Conservation (phyloP, 2,797 vertebrate species). For the Cyprinella venusta region DNA sequence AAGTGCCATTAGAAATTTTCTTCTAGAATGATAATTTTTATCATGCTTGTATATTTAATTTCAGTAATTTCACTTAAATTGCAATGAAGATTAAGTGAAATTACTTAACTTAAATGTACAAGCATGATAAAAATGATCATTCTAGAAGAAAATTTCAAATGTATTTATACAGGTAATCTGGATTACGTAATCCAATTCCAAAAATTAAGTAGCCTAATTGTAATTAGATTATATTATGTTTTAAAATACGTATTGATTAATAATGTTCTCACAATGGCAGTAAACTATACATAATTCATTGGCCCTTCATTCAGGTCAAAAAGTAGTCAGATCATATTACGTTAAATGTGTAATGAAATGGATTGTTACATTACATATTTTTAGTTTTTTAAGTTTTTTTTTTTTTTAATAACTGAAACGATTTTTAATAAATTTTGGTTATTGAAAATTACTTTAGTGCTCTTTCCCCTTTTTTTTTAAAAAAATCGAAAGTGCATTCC, state of each 20-base stretch:
- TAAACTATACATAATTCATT: neutral
- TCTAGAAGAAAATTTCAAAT: no score
- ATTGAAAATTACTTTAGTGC: neutral
- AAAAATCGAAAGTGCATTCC: neutral
- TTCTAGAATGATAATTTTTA: no score
- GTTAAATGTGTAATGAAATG: neutral
- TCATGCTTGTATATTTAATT: no score
- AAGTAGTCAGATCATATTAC: neutral
- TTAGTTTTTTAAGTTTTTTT: no score
- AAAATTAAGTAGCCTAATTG: neutral
- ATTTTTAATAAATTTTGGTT: neutral
- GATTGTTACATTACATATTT: no score
- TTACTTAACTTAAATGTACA: no score
- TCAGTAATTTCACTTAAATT: no score
- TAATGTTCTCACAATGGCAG: neutral
- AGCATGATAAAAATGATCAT: no score
- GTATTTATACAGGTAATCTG: neutral
- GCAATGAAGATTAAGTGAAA: no score
- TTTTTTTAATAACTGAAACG: accelerated
- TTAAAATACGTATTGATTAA: neutral
- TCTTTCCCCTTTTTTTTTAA: no score
- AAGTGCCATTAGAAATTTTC: no score
- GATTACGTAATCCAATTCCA: neutral
- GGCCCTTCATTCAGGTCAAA: neutral
- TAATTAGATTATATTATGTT: neutral